Evolutionary conservation across 2,797 vertebrate species (phyloP).

Genomic region (Tokudaia muenninki): DNA sequence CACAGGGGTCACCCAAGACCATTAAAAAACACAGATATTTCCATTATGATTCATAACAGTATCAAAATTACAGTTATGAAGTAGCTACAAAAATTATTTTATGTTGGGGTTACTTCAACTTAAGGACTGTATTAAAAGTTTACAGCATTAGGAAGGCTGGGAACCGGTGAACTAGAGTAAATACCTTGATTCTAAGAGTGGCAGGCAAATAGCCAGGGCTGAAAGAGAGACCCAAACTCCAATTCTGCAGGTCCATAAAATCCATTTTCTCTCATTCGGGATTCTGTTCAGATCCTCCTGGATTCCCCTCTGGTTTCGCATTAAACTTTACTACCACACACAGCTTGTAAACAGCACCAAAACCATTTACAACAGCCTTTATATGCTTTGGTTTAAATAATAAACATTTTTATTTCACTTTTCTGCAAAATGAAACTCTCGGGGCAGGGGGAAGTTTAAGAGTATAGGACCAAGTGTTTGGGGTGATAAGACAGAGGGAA

Average conservation of each 20-base stretch:
- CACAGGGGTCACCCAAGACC: not conserved
- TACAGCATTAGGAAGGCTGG: not conserved
- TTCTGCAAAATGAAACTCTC: constrained; percentile 72
- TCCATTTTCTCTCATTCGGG: not conserved
- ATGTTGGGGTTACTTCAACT: not conserved
- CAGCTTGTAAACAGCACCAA: constrained; percentile 67
- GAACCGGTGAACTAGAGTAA: not conserved
- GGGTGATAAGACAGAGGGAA: not conserved
- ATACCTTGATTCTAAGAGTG: not conserved
- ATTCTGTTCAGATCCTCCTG: constrained; percentile 20
- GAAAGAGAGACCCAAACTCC: not conserved
- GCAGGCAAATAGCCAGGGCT: not conserved
- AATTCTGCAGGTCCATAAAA: not conserved
- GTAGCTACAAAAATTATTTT: not conserved
- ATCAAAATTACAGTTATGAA: not conserved
- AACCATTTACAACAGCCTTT: constrained; percentile 68
- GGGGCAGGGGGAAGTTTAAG: not conserved
- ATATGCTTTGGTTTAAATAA: constrained; percentile 75
- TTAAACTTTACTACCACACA: constrained; percentile 66
- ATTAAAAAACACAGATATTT: not conserved
- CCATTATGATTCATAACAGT: not conserved
- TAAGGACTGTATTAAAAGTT: not conserved
- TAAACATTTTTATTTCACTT: constrained; percentile 72
- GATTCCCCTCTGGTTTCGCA: constrained; percentile 69
- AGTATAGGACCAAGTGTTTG: not conserved